Evolutionary conservation across 2,888 invertebrate species (phyloP), one percentile per base, ranked within the genome.

Genomic region (Marasmarcha lunaedactyla): DNA sequence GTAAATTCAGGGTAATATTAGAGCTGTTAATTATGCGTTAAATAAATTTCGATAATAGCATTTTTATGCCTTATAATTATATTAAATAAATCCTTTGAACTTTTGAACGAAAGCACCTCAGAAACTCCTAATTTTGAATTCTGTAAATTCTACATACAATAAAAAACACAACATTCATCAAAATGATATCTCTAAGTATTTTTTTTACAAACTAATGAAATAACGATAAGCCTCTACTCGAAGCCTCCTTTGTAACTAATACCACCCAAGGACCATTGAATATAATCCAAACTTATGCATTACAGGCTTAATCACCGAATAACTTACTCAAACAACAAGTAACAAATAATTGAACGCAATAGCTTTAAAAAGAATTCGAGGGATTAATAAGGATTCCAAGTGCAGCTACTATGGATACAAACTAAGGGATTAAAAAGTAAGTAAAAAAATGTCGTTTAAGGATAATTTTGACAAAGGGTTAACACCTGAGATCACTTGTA

Each of bases 291-390:
- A 40, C 15, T 30, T 37, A 36, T 35, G 39, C 38, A 47, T 52
- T 51, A 52, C 52, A 45, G 40, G 49, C 51, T 51, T 51, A 57
- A 54, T 53, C 42, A 55, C 46, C 43, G 51, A 45, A 54, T 54
- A 52, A 55, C 53, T 46, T 34, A 46, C 9, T 30, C 30, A 30
- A 10, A 30, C 30, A 30, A 20, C 7, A n/a, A 30, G 11, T 7
- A 7, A 51, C 47, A 54, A 48, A 57, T 63, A 66, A 67, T 63
- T 63, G 62, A 59, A 59, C 56, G 52, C 47, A 57, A 59, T 56
- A 54, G 51, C 45, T 47, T 46, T 46, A 48, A 46, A 46, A 52
- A 45, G 47, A 46, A 48, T 56, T 45, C 42, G 42, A 52, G 47
- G 56, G 62, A 66, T 66, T 63, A 63, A 45, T 46, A 42, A 38